Conservation (phyloP, 2,888 invertebrate genomes). For the Dioctria linearis region DNA sequence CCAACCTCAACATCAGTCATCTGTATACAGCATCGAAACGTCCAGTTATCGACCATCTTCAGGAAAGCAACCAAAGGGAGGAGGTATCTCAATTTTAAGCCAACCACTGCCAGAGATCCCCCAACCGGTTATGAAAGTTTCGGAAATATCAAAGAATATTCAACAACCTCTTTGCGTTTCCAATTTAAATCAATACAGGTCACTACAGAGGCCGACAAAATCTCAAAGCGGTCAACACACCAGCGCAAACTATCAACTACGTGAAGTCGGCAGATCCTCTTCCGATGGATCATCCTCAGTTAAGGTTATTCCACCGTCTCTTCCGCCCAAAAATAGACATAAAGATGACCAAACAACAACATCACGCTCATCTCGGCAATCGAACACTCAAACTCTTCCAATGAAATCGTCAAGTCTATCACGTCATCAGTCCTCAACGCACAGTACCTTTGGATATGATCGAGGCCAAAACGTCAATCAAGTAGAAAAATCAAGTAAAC, state of each 20-base stretch:
- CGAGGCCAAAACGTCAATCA: conserved; percentile 63
- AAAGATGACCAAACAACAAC: conserved; percentile 62
- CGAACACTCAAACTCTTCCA: conserved; percentile 69
- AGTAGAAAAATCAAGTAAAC: conserved; percentile 60
- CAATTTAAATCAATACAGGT: conserved; percentile 75
- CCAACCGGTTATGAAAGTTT: conserved; percentile 59
- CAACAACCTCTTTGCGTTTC: conserved; percentile 70
- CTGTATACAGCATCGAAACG: conserved; percentile 71
- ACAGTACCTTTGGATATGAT: conserved; percentile 66
- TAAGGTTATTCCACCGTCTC: conserved; percentile 66
- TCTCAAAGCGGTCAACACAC: conserved; percentile 22
- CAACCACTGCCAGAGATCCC: conserved; percentile 72
- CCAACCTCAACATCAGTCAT: conserved; percentile 67
- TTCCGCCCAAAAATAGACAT: conserved; percentile 71
- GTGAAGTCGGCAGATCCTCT: conserved; percentile 51
- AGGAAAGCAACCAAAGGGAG: conserved; percentile 58
- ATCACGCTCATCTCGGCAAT: conserved; percentile 63
- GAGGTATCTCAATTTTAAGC: conserved; percentile 69
- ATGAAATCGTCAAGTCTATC: conserved; percentile 66
- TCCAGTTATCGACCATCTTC: conserved; percentile 62
- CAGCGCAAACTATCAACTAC: conserved; percentile 58
- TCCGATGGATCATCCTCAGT: conserved; percentile 33
- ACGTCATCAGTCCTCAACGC: conserved; percentile 62
- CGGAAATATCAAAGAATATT: conserved; percentile 66
- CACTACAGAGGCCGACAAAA: conserved; percentile 73